Evolutionary conservation across 2,797 vertebrate genomes (phyloP), one percentile per base, ranked within the genome.

Genomic region (Botia almorhae): DNA sequence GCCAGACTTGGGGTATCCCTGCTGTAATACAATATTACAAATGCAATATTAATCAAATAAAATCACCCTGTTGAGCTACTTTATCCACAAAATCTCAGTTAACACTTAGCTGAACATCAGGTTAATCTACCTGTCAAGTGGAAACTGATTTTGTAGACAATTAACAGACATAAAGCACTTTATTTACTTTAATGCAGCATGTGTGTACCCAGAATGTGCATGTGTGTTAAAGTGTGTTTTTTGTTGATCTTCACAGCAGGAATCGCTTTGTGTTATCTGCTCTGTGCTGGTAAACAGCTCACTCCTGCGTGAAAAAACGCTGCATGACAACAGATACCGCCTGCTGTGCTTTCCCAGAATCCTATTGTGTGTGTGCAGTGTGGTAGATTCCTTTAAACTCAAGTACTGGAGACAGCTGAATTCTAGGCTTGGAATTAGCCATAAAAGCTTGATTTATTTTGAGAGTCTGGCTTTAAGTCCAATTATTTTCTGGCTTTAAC

Each of bases 231-330:
- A 63, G 14, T 55, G 64, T 64, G 53, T 19, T 73, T 81, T 69
- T 61, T 48, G 26, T 72, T 58, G 50, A 50, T 23, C 43, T 53
- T 75, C 78, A 46, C 78, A 78, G 74, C 75, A 67, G 81, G 74
- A 79, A 23, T 51, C 26, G 33, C 29, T 83, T 69, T 67, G 68
- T 74, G 73, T 69, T 63, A n/a, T 70, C 72, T 43, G 67, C 75
- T 79, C 70, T 84, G 56, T 74, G 82, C 50, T 65, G 36, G 23
- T 33, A 71, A 82, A 79, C 78, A 84, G 72, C 78, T 77, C 79
- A 4, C 65, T 83, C 56, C 65, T 21, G n/a, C 16, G 65, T 69
- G 74, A 78, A 75, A 58, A 68, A 4, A 4, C 19, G 7, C 74
- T 80, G 3, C 6, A 23, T n/a, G 80, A 77, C 69, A 82, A 76